A percentile compares a stretch with the other conserved stretches of the same genome.
These are phyloP conservation scores for Clarias macrocephalus DNA, from an alignment of 2,113 vertebrate species.

Conservation along the genomic window DNA sequence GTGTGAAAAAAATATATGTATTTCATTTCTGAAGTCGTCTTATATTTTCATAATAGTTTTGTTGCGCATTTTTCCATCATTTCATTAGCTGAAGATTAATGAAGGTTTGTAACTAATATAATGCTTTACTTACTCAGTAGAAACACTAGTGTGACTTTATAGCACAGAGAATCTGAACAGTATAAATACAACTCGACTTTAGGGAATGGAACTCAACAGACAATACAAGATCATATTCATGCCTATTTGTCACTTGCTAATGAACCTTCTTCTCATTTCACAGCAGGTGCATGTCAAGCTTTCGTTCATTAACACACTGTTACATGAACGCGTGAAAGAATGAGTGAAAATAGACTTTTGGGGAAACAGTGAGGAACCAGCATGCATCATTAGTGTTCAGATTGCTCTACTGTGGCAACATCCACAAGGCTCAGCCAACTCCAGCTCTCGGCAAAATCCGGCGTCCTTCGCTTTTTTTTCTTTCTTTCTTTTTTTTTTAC, in stretches of 20 bases:
- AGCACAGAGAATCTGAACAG: background rate
- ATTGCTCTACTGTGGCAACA: slow-evolving; percentile 48
- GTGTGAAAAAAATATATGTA: background rate
- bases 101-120: background rate
- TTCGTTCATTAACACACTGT: slow-evolving; percentile 59
- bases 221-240: slow-evolving; percentile 11
- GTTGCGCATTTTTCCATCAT: background rate
- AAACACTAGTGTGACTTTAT: background rate
- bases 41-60: background rate
- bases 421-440: slow-evolving; percentile 46
- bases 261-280: slow-evolving; percentile 42
- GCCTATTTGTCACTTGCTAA: slow-evolving; percentile 42
- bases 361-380: slow-evolving; percentile 44
- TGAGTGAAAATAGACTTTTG: slow-evolving; percentile 39
- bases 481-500: slow-evolving; percentile 1
- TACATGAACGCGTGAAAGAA: slow-evolving; percentile 50
- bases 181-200: slow-evolving; percentile 20
- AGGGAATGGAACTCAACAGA: background rate
- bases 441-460: slow-evolving; percentile 45
- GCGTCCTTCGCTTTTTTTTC: slow-evolving; percentile 36
- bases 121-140: background rate
- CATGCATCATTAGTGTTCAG: slow-evolving; percentile 51
- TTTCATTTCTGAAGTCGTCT: background rate
- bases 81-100: background rate
- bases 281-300: slow-evolving; percentile 39